Evolutionary conservation across 2,888 invertebrate species (phyloP), one percentile per base, ranked within the genome.

Genomic region (Hyposoter dolosus): DNA sequence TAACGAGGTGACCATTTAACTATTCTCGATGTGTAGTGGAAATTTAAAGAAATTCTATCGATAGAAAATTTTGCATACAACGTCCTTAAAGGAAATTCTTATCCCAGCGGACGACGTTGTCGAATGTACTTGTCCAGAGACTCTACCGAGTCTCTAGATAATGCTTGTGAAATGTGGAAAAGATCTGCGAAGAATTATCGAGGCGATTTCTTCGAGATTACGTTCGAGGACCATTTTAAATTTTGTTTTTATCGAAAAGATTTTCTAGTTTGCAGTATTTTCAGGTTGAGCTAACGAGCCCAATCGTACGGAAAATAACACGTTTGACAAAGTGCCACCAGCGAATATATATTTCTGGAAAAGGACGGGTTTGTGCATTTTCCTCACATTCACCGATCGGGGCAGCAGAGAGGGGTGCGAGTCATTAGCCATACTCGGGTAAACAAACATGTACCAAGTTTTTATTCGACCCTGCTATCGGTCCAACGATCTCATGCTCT

Each of bases 301-400:
- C 74, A 47, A 74, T 53, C 35, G 53, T 60, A 60, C 28, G 15
- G n/a, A 40, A 66, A 66, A 66, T 66, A 66, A 40, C n/a, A 66
- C 35, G 40, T 35, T 28, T 40, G 23, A 76, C 40, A n/a, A 76
- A 76, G 35, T 53, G 60, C 32, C 23, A 76, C 19, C 1, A 10
- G 40, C 40, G 40, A 40, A 66, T 66, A 66, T 40, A 66, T 40
- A 40, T 60, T 60, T 28, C 15, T 28, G 1, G 15, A 60, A 60
- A 60, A 60, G 23, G 15, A 28, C 28, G 15, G 15, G 10, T 28
- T 12, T 23, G 56, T 28, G 23, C 56, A 56, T 56, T 23, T 7
- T 7, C 23, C 23, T 10, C 23, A 23, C 3, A 28, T 23, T 23
- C 23, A 12, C 12, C 12, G 56, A 5, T n/a, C 28, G 15, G 12